Evolutionary conservation across 2,113 vertebrate species (phyloP).

Genomic region (Antechinus flavipes): DNA sequence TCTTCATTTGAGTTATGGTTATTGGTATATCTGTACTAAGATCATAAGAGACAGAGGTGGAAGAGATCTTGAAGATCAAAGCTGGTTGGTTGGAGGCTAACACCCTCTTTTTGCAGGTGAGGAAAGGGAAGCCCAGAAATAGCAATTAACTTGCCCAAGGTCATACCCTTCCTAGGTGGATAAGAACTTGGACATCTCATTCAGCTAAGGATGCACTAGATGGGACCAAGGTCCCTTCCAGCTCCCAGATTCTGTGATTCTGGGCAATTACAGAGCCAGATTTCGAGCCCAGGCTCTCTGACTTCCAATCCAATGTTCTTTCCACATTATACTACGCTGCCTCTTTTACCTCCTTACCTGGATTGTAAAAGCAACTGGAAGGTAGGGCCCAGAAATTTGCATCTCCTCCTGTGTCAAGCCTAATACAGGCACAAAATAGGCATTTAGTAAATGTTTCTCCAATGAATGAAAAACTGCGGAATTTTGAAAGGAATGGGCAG

Average conservation of each 20-base stretch:
- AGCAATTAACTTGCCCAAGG: not conserved
- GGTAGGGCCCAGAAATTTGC: not conserved
- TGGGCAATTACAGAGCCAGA: not conserved
- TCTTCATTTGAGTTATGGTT: not conserved
- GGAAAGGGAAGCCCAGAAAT: not conserved
- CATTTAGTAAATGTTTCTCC: conserved; percentile 51
- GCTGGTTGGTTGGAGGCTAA: not conserved
- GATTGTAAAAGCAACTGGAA: not conserved
- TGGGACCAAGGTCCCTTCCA: not conserved
- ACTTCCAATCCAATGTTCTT: not conserved
- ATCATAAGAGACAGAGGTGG: not conserved
- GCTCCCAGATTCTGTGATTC: not conserved
- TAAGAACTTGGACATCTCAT: not conserved
- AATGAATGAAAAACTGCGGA: not conserved
- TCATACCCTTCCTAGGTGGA: not conserved
- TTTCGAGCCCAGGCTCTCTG: not conserved
- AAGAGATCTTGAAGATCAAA: not conserved
- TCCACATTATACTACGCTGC: not conserved
- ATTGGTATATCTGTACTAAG: not conserved
- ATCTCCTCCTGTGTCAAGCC: not conserved
- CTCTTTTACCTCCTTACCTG: not conserved
- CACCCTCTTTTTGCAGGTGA: not conserved
- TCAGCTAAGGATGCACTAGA: not conserved
- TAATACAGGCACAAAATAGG: conserved; percentile 31
- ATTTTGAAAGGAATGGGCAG: conserved; percentile 21